Evolutionary conservation across 2,113 vertebrate genomes (phyloP).

Genomic region (Apteryx owenii): DNA sequence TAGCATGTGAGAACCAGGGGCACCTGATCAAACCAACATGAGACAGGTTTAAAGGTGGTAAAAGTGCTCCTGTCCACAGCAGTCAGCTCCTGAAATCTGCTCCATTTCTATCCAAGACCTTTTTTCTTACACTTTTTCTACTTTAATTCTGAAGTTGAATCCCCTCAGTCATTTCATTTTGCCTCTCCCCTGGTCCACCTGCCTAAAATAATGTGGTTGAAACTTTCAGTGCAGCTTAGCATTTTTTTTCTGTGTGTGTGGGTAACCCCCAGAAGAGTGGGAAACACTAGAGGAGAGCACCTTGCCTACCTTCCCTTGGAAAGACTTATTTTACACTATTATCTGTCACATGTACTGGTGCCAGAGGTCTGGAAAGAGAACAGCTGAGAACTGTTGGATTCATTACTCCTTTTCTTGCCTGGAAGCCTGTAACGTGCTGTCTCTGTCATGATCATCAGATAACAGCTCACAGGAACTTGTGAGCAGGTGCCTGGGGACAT

Average conservation of each 20-base stretch:
- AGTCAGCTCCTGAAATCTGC: background rate
- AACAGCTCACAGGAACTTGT: background rate
- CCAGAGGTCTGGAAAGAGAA: background rate
- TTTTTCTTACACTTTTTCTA: background rate
- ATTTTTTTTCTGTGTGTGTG: accelerated
- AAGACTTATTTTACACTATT: background rate
- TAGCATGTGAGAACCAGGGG: background rate
- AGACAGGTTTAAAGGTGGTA: background rate
- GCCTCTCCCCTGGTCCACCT: background rate
- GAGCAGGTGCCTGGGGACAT: background rate
- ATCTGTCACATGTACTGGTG: background rate
- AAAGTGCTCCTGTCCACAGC: background rate
- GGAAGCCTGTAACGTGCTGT: background rate
- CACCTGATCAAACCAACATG: background rate
- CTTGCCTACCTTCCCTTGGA: background rate
- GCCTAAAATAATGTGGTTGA: background rate
- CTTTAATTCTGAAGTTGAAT: background rate
- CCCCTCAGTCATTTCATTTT: accelerated
- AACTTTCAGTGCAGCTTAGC: background rate
- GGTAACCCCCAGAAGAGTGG: background rate
- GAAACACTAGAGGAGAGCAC: background rate
- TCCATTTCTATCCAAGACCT: background rate
- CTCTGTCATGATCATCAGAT: background rate
- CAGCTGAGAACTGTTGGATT: background rate
- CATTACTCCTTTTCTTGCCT: background rate